A percentile compares a stretch with the other conserved stretches of the same genome.
Conservation (phyloP, 2,888 invertebrate species). For the Lingula anatina region DNA sequence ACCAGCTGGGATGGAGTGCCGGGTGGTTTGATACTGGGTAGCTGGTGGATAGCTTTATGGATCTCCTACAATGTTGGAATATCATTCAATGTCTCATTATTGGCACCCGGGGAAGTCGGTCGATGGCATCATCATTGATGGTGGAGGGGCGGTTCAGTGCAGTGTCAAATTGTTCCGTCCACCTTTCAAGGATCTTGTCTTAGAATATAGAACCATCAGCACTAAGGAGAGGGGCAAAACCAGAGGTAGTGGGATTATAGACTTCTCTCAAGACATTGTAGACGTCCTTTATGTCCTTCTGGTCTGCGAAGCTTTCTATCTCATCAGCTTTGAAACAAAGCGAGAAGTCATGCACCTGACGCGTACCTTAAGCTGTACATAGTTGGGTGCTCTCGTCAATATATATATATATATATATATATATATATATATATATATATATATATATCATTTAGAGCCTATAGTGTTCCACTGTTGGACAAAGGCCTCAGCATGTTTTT, state of each 20-base stretch:
- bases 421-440: too few relatives aligned
- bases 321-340: neutral
- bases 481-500: too few relatives aligned
- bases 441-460: too few relatives aligned
- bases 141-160: constrained; percentile 9
- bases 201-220: constrained; percentile 8
- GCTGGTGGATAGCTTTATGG: too few relatives aligned
- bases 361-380: too few relatives aligned
- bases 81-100: neutral
- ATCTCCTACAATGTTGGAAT: too few relatives aligned
- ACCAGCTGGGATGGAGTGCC: too few relatives aligned
- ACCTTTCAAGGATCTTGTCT: constrained; percentile 9
- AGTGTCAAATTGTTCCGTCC: constrained; percentile 11
- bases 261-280: too few relatives aligned
- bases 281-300: constrained; percentile 7
- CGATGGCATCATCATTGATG: constrained; percentile 8
- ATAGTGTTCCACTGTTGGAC: too few relatives aligned
- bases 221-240: constrained; percentile 7
- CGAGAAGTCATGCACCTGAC: constrained; percentile 3
- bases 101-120: constrained; percentile 1
- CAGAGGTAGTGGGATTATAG: constrained; percentile 6
- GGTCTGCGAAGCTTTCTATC: constrained; percentile 5
- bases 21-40: too few relatives aligned
- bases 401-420: too few relatives aligned
- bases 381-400: too few relatives aligned